Evolutionary conservation across 2,113 vertebrate species (phyloP).

Genomic region (Daphoenositta chrysoptera): DNA sequence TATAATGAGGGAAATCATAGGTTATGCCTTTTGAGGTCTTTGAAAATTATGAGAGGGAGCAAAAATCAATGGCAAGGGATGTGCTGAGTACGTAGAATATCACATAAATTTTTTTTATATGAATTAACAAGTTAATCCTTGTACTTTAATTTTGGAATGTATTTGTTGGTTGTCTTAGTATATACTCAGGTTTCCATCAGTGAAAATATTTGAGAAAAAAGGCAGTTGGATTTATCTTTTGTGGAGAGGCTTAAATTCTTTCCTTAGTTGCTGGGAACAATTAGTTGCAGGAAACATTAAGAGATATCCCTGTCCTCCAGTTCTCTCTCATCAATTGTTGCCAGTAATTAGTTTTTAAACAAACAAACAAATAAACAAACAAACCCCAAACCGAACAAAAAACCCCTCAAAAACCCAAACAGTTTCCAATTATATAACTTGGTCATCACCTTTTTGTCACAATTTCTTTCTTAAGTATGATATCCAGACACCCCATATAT

Average conservation of each 20-base stretch:
- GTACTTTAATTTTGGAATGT: background rate
- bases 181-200: background rate
- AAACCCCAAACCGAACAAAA: background rate
- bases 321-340: background rate
- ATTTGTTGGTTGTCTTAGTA: background rate
- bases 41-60: background rate
- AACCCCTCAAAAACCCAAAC: background rate
- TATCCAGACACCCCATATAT: background rate
- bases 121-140: background rate
- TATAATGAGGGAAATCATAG: background rate
- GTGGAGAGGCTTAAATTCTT: background rate
- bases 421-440: background rate
- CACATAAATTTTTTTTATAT: background rate
- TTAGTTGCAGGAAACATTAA: background rate
- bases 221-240: background rate
- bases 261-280: background rate
- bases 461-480: background rate
- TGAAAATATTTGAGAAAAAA: background rate
- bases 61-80: background rate
- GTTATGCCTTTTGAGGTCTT: background rate
- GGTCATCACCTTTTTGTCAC: background rate
- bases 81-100: background rate
- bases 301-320: background rate
- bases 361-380: background rate
- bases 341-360: background rate